Base-by-base conservation (phyloP, 2,888 invertebrate genomes). In the Eretmocerus hayati region DNA sequence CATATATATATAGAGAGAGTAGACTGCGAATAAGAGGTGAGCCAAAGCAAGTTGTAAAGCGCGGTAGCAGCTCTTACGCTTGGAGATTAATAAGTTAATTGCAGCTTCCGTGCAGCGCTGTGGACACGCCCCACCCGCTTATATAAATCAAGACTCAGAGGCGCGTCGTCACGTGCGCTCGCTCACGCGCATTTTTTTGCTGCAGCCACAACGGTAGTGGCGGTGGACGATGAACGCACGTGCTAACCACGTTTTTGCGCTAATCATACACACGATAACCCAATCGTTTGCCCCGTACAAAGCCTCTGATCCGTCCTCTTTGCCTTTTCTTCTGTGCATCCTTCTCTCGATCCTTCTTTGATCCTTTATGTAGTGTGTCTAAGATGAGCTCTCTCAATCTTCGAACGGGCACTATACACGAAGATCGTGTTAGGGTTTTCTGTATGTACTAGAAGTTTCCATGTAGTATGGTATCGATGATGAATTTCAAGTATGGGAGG, bases 1-100 rank as follows among this genome's bases (percentile, higher is more conserved):
- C n/a, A n/a, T n/a, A n/a, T n/a, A n/a, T n/a, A n/a, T n/a, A n/a
- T n/a, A n/a, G n/a, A n/a, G n/a, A n/a, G n/a, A n/a, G n/a, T n/a
- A n/a, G n/a, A n/a, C n/a, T n/a, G n/a, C n/a, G n/a, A n/a, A n/a
- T n/a, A n/a, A n/a, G n/a, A n/a, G n/a, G n/a, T n/a, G n/a, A n/a
- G n/a, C n/a, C n/a, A n/a, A n/a, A n/a, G n/a, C n/a, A n/a, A n/a
- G n/a, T n/a, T n/a, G n/a, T n/a, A n/a, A 9, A 26, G 26, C 26
- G 26, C 26, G 26, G 26, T 26, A 26, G 26, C 11, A 11, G 26
- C 26, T 26, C 26, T 37, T 36, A 4, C 20, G 11, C 42, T 33
- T 32, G 40, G 40, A 36, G 43, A 70, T 69, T 69, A 70, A 69
- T 68, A 68, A 69, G 69, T 69, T 67, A 69, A 69, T 67, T 68